These are phyloP conservation scores for Caerostris extrusa DNA, from an alignment of 1,140 invertebrate species.

Conservation along the genomic window DNA sequence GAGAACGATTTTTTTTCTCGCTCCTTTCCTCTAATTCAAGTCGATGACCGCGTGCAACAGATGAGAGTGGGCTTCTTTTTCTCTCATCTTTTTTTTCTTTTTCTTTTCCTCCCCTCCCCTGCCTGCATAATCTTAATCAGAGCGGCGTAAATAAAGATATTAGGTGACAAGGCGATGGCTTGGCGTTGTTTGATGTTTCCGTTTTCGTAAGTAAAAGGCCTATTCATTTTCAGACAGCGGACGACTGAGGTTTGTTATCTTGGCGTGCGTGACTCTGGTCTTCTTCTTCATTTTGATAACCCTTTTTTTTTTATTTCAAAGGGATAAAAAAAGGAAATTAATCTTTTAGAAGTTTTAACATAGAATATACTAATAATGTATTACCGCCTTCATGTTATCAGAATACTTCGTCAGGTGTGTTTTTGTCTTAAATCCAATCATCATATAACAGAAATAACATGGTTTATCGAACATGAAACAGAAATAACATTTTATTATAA, in stretches of 20 bases:
- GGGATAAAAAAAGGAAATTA: no score
- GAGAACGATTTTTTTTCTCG: neutral
- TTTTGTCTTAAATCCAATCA: no score
- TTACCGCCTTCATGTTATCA: no score
- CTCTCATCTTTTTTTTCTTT: neutral
- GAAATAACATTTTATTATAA: no score
- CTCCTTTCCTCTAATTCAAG: neutral
- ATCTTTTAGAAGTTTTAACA: no score
- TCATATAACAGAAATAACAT: no score
- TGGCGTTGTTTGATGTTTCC: neutral
- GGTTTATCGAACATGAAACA: no score
- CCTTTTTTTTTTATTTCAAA: neutral
- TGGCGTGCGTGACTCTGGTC: neutral
- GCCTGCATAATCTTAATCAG: neutral
- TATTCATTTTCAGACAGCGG: no score
- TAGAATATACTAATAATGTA: no score
- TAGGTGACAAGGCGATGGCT: neutral
- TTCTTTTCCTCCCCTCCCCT: neutral
- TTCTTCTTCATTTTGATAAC: neutral
- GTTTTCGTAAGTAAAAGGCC: neutral
- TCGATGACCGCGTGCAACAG: conserved; percentile 3
- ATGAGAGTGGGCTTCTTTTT: neutral
- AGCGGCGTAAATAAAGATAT: conserved; percentile 1
- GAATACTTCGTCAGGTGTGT: no score
- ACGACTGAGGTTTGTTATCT: neutral